Conservation (phyloP, 2,113 vertebrate genomes). For the Grammatotria lemairii region DNA sequence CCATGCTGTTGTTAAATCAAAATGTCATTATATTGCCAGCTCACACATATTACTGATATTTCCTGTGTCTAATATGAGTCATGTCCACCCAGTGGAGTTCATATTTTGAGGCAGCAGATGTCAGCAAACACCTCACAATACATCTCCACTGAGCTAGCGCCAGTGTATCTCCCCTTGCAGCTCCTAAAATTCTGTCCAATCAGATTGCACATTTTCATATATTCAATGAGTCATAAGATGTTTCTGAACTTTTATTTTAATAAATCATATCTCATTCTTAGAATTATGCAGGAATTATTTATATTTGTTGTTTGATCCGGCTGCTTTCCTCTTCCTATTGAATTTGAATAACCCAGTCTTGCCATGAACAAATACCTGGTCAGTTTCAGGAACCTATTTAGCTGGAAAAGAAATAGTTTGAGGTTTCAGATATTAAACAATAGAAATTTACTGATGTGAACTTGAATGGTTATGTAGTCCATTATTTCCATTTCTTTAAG, state of each 20-base stretch:
- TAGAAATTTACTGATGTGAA: not conserved
- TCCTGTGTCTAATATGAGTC: not conserved
- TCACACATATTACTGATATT: not conserved
- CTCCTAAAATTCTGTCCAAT: not conserved
- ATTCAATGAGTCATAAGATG: not conserved
- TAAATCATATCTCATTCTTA: not conserved
- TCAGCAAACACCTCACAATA: slow-evolving; percentile 43
- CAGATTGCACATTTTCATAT: not conserved
- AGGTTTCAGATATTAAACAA: not conserved
- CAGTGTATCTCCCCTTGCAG: not conserved
- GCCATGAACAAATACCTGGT: not conserved
- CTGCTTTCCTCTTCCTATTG: not conserved
- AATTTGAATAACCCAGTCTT: not conserved
- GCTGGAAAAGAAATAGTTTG: not conserved
- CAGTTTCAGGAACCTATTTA: not conserved
- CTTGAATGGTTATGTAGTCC: not conserved
- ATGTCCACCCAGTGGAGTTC: not conserved
- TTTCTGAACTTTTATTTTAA: not conserved
- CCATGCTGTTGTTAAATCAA: not conserved
- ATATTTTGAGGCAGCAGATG: slow-evolving; percentile 47
- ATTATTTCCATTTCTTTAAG: not conserved
- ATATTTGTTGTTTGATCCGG: not conserved
- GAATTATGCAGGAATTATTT: not conserved
- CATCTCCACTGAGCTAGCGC: not conserved
- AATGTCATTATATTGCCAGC: not conserved